Percentiles rank a stretch among this genome's conserved stretches.
phyloP scores from a whole-genome alignment of 2,797 vertebrate species.

The Thaleichthys pacificus region DNA sequence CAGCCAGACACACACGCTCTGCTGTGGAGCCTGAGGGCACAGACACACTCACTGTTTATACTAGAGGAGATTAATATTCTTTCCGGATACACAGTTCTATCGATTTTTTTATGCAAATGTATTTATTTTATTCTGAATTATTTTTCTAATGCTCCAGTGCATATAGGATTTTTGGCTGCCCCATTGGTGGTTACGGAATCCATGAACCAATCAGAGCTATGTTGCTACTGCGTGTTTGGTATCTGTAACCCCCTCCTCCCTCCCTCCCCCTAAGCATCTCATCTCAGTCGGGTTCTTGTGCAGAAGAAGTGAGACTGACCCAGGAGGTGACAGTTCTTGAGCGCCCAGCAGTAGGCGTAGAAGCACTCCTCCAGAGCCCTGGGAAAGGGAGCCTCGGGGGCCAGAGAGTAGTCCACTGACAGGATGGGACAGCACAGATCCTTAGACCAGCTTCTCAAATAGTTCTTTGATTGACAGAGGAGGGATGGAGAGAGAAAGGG shows the following conservation, averaged over 20 bases:
- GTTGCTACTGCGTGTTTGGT: too few species aligned
- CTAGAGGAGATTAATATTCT: neutral
- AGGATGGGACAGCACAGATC: constrained; percentile 72
- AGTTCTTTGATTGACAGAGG: constrained; percentile 56
- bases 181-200: too few species aligned
- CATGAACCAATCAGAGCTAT: too few species aligned
- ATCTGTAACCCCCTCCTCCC: too few species aligned
- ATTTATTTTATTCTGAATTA: too few species aligned
- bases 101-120: neutral
- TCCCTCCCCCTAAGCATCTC: too few species aligned
- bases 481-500: neutral
- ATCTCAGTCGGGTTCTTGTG: too few species aligned
- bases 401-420: constrained; percentile 79
- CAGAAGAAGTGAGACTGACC: constrained; percentile 55
- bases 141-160: too few species aligned
- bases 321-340: constrained; percentile 75
- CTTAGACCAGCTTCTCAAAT: constrained; percentile 76
- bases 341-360: constrained; percentile 81
- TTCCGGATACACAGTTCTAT: neutral
- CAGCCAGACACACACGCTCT: constrained; percentile 75
- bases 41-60: neutral
- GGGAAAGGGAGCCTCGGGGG: constrained; percentile 78
- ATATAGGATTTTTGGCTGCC: too few species aligned
- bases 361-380: constrained; percentile 81
- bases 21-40: constrained; percentile 71